phyloP scores from a whole-genome alignment of 2,888 invertebrate species.

The Hyposoter dolosus region DNA sequence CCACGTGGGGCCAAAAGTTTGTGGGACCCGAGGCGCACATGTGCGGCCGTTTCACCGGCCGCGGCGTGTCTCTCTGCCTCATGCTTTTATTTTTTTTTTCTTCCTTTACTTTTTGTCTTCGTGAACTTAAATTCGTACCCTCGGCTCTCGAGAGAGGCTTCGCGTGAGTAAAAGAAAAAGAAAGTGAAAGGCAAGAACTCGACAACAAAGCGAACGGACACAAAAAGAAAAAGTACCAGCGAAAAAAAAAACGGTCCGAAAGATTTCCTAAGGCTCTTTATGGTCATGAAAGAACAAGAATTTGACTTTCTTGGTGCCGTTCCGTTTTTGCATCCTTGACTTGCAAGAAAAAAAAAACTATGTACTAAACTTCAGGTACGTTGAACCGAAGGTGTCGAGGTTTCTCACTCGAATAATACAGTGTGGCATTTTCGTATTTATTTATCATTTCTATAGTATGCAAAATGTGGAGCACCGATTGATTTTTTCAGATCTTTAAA shows the following conservation, averaged over 20 bases:
- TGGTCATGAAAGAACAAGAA: slow-evolving; percentile 30
- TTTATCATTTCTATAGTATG: background rate
- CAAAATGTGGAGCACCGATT: background rate
- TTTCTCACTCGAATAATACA: background rate
- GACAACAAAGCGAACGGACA: slow-evolving; percentile 37
- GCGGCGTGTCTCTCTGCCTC: slow-evolving; percentile 30
- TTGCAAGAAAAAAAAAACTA: slow-evolving; percentile 5
- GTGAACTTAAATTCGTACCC: slow-evolving; percentile 35
- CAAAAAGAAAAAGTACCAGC: slow-evolving; percentile 3
- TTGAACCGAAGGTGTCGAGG: background rate
- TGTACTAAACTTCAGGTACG: background rate
- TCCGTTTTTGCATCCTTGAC: slow-evolving; percentile 12
- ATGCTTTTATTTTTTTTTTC: slow-evolving; percentile 43
- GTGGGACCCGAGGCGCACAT: slow-evolving; percentile 70
- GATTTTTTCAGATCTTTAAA: background rate
- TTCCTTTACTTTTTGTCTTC: slow-evolving; percentile 46
- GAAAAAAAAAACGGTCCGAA: slow-evolving; percentile 17
- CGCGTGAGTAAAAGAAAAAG: slow-evolving; percentile 35
- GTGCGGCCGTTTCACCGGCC: slow-evolving; percentile 63
- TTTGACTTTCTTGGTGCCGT: slow-evolving; percentile 33
- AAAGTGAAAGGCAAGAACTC: slow-evolving; percentile 52
- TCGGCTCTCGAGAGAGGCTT: slow-evolving; percentile 27
- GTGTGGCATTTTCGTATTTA: no score
- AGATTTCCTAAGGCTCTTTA: slow-evolving; percentile 43
- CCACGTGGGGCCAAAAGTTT: slow-evolving; percentile 73